Evolutionary conservation across 1,140 invertebrate species (phyloP), one percentile per base, ranked within the genome.

Genomic region (Bombus confusus): DNA sequence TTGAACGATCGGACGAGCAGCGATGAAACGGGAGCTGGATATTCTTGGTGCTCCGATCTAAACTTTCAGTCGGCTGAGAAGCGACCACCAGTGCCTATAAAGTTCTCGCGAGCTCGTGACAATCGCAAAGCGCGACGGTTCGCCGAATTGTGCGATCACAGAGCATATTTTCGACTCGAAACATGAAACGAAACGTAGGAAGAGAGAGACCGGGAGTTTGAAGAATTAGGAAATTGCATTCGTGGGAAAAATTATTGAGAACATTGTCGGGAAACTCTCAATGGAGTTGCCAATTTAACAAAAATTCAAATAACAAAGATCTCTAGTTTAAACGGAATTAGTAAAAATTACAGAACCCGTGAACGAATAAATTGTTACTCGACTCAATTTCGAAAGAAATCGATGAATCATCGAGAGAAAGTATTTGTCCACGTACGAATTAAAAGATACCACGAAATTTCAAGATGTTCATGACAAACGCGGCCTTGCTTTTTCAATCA

Each of bases 1-100:
- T 78, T 78, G 47, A 78, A 84, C 75, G 82, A 77, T 78, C 66
- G 66, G 64, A 31, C 47, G 82, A 59, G 76, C 43, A 64, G 28
- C 57, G 28, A 59, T 43, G 64, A 71, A 71, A 84, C 66, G 37
- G 75, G 37, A 71, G 82, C 39, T 43, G 82, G 75, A 83, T 69
- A 77, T 57, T 77, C 82, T 47, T 52, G 52, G 71, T 43, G 34
- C 80, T 47, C 34, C 41, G 62, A 69, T 83, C 82, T 41, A 68
- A 77, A 83, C 73, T 69, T 31, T 71, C 62, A 18, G 82, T 31
- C 64, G 66, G 0, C 18, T n/a, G 59, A 52, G 69, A 77, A 18
- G n/a, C 34, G 4, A 66, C 28, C 71, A n/a, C 31, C 71, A 57
- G 57, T 22, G 80, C 64, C 37, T 71, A 59, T 71, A 77, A 78